Evolutionary conservation across 2,113 vertebrate genomes (phyloP).

Genomic region (Nycticebus coucang): DNA sequence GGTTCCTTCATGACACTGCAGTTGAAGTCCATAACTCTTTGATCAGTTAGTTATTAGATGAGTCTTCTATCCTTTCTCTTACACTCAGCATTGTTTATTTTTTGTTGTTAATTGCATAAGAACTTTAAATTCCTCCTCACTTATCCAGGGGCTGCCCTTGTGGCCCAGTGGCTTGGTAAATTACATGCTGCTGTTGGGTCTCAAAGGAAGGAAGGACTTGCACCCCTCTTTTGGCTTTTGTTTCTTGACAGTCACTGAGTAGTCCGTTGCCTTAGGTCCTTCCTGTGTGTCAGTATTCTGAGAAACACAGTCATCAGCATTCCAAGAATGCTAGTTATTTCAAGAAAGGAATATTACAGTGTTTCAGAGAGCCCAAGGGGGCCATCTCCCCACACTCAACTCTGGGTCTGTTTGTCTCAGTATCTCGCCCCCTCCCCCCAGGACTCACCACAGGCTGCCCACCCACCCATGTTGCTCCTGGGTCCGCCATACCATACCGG

Average conservation of each 20-base stretch:
- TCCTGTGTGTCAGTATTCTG: background rate
- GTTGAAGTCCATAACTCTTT: background rate
- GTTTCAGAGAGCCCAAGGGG: background rate
- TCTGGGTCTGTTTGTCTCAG: background rate
- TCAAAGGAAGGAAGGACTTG: too few relatives aligned
- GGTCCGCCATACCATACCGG: too few relatives aligned
- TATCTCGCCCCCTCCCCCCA: background rate
- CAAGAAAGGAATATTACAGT: fast-evolving
- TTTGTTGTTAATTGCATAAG: background rate
- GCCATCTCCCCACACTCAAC: fast-evolving
- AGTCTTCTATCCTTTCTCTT: background rate
- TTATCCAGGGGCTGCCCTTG: too few relatives aligned
- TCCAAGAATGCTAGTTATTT: background rate
- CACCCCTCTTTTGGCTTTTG: background rate
- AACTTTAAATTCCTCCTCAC: background rate
- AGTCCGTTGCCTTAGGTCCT: background rate
- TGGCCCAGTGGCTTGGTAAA: background rate
- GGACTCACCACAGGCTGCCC: background rate
- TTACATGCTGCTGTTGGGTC: background rate
- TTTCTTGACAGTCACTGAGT: background rate
- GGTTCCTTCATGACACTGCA: too few relatives aligned
- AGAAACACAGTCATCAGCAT: background rate
- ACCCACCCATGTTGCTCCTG: background rate
- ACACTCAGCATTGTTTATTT: background rate
- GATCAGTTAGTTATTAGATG: background rate